Evolutionary conservation across 1,140 invertebrate genomes (phyloP).

Genomic region (Drosophila kanapiae): DNA sequence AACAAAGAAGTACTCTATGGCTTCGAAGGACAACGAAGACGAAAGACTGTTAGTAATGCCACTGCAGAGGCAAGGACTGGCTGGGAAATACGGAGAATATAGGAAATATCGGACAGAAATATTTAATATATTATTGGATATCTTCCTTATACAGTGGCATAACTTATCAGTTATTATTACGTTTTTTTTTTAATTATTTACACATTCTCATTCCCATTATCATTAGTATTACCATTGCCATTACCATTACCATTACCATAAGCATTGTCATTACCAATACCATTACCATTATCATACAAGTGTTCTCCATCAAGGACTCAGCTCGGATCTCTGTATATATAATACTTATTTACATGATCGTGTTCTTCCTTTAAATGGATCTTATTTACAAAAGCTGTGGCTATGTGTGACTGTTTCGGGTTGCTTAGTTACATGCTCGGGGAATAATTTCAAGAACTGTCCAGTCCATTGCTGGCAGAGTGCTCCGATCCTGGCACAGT

Average conservation of each 20-base stretch:
- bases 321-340: constrained; percentile 10
- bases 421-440: constrained; percentile 40
- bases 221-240: constrained; percentile 18
- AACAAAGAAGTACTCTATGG: constrained; percentile 4
- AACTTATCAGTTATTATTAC: constrained; percentile 10
- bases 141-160: constrained; percentile 22
- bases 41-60: background rate
- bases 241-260: constrained; percentile 4
- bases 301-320: constrained; percentile 31
- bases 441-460: background rate
- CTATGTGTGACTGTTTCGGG: constrained; percentile 17
- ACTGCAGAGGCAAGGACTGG: background rate
- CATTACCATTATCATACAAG: constrained; percentile 25
- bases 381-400: constrained; percentile 61
- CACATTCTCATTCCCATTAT: constrained; percentile 64
- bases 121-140: background rate
- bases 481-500: background rate
- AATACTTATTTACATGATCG: constrained; percentile 11
- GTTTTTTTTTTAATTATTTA: constrained; percentile 26
- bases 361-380: background rate
- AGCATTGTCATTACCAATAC: constrained; percentile 52
- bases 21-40: background rate
- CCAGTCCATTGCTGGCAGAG: constrained; percentile 51
- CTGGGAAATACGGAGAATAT: background rate
- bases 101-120: background rate